These are phyloP conservation scores for Falco berigora DNA, from an alignment of 2,797 vertebrate genomes.

Conservation along the genomic window DNA sequence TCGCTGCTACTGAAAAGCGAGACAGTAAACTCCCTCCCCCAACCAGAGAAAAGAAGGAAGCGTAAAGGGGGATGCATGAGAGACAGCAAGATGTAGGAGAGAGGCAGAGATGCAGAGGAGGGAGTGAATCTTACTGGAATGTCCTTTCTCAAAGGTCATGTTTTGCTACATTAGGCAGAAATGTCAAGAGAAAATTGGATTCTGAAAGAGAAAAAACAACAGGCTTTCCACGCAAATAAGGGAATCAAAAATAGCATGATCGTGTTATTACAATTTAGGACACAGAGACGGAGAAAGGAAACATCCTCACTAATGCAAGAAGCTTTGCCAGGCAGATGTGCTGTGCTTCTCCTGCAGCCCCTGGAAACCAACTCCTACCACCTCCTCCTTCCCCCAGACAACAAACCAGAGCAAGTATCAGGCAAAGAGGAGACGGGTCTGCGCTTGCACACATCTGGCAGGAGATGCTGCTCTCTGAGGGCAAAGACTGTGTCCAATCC, in stretches of 20 bases:
- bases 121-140: constrained; percentile 71
- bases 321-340: constrained; percentile 42
- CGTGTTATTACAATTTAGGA: constrained; percentile 65
- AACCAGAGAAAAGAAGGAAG: neutral
- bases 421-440: neutral
- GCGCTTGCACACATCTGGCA: neutral
- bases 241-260: constrained; percentile 72
- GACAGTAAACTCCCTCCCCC: constrained; percentile 24
- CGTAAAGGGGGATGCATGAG: constrained; percentile 24
- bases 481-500: neutral
- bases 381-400: neutral
- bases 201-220: constrained; percentile 74
- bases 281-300: constrained; percentile 26
- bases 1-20: constrained; percentile 20
- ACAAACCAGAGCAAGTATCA: neutral
- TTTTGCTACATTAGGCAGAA: constrained; percentile 84
- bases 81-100: constrained; percentile 42
- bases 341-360: neutral
- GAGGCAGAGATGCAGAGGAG: constrained; percentile 35
- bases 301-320: constrained; percentile 23
- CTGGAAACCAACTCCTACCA: neutral
- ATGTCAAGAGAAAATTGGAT: constrained; percentile 93
- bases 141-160: constrained; percentile 89
- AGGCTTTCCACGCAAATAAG: constrained; percentile 74
- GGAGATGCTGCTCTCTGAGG: neutral